Evolutionary conservation across 1,140 invertebrate species (phyloP), one percentile per base, ranked within the genome.

Genomic region (Bombus breviceps): DNA sequence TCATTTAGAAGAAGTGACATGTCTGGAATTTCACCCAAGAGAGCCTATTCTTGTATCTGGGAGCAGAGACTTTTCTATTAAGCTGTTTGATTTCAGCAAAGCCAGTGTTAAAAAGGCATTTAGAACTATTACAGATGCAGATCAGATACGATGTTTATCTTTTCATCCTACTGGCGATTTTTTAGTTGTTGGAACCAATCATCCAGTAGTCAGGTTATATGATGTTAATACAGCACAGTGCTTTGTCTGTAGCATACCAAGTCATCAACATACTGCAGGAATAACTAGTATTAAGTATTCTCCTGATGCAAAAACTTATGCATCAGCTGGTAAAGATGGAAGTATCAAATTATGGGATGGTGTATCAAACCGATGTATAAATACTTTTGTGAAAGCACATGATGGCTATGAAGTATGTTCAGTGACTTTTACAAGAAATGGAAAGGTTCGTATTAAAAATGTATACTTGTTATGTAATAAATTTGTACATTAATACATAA

Each of bases 81-180:
- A 99, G 94, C 96, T 99, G 34, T 99, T 99, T 95, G 99, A 99
- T 93, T 99, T 98, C 91, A 99, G 98, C 37, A 99, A 99, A 95
- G 98, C 99, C 0, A 99, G 99, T 5, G 99, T 99, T 0, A 99
- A 99, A 94, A 99, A 99, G 94, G 99, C 99, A 0, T 99, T 98
- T 95, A 98, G 98, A 93, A 99, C 98, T 73, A 98, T 99, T 57
- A 98, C 97, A 43, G 99, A 99, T 95, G 97, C 98, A 1, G 98
- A 98, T 94, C 97, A 97, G 80, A 97, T 99, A 15, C 95, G 97
- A 47, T 98, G 98, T 91, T 95, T 99, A 69, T 97, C 98, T 0
- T 99, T 99, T 93, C 99, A 99, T 96, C 99, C 99, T 0, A 97
- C 97, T 13, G 99, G 99, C 4, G 98, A 99, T 92, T 99, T 97